These are phyloP conservation scores for Rhingia campestris DNA, from an alignment of 2,888 invertebrate species.

Conservation along the genomic window DNA sequence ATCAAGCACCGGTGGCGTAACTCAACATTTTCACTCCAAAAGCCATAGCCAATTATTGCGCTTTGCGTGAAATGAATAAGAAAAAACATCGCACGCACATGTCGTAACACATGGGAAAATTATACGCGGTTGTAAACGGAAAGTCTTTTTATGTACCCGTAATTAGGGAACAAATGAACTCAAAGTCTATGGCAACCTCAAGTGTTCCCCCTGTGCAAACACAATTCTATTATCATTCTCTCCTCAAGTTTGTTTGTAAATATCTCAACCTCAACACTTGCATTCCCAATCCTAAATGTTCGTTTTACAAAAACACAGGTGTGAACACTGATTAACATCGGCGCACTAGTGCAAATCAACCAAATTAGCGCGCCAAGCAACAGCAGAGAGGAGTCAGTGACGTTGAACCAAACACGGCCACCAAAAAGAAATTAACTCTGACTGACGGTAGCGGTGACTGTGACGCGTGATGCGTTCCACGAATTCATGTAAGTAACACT, in stretches of 20 bases:
- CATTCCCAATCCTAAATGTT: slow-evolving; percentile 8
- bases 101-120: slow-evolving; percentile 28
- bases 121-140: slow-evolving; percentile 11
- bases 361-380: not conserved
- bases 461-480: slow-evolving; percentile 21
- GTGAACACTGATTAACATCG: slow-evolving; percentile 59
- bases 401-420: slow-evolving; percentile 17
- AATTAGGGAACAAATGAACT: slow-evolving; percentile 61
- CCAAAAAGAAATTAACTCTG: slow-evolving; percentile 9
- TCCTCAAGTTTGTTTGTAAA: not conserved
- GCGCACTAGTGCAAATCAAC: slow-evolving; percentile 25
- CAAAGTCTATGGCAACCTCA: slow-evolving; percentile 23
- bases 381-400: not conserved
- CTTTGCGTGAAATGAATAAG: slow-evolving; percentile 19
- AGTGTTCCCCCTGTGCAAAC: not conserved
- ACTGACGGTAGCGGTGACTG: slow-evolving; percentile 7
- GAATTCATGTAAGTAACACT: slow-evolving; percentile 29
- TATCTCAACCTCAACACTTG: slow-evolving; percentile 6
- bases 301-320: slow-evolving; percentile 55
- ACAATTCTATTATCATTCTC: slow-evolving; percentile 5
- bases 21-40: not conserved
- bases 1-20: not conserved
- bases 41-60: not conserved
- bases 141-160: slow-evolving; percentile 16
- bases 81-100: slow-evolving; percentile 18